Evolutionary conservation across 2,888 invertebrate genomes (phyloP).

Genomic region (Oscheius sp.): DNA sequence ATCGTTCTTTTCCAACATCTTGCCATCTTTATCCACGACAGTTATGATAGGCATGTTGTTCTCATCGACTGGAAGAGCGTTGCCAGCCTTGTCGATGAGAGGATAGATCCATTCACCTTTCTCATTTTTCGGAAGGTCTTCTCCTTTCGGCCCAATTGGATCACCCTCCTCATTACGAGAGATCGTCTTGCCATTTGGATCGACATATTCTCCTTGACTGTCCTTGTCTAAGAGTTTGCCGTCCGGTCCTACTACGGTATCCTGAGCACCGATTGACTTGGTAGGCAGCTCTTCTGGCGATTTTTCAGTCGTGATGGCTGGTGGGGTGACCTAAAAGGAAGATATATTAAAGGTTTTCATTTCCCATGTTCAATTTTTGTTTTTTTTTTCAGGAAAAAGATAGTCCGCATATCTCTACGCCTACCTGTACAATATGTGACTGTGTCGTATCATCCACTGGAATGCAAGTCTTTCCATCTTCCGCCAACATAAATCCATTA

Average conservation of each 20-base stretch:
- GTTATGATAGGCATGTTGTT: conserved; percentile 50
- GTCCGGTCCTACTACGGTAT: conserved; percentile 34
- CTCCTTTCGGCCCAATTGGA: conserved; percentile 57
- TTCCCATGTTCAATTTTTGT: too few relatives aligned
- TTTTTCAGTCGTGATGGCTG: conserved; percentile 42
- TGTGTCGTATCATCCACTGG: conserved; percentile 36
- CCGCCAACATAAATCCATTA: conserved; percentile 58
- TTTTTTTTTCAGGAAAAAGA: background rate
- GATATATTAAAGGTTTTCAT: background rate
- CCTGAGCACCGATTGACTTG: background rate
- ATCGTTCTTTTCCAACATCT: conserved; percentile 39
- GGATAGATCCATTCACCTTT: conserved; percentile 65
- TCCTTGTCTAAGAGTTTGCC: conserved; percentile 37
- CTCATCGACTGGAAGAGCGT: conserved; percentile 46
- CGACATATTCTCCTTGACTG: conserved; percentile 32
- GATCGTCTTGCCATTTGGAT: conserved; percentile 52
- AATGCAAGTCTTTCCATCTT: conserved; percentile 59
- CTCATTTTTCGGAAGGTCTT: conserved; percentile 50
- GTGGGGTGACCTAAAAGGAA: conserved; percentile 41
- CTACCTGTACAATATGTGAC: conserved; percentile 40
- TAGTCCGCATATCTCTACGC: background rate
- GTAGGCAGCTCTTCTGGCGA: conserved; percentile 48
- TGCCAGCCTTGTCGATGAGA: conserved; percentile 54
- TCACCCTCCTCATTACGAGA: conserved; percentile 49
- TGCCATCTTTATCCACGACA: conserved; percentile 49